Evolutionary conservation across 2,113 vertebrate genomes (phyloP), one percentile per base, ranked within the genome.

Genomic region (Trachemys scripta): DNA sequence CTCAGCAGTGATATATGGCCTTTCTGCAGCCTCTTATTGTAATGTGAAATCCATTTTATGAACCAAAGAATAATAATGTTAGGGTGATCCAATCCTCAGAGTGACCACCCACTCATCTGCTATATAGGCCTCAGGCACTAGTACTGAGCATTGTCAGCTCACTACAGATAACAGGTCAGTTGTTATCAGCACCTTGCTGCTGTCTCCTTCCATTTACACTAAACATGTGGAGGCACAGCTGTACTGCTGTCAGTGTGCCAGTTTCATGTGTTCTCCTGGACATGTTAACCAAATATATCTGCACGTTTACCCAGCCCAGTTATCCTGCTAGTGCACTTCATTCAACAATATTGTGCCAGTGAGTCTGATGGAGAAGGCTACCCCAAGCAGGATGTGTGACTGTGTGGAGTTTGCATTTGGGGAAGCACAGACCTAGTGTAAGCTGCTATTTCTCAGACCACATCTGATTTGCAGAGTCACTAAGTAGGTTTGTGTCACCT

Each of bases 301-400:
- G 16, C 20, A 19, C 12, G 56, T 86, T 93, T 78, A 75, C 17
- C 80, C 19, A 88, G n/a, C 20, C 56, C 53, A 2, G 0, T 78
- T 83, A 69, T 11, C 27, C 29, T 1, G 0, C 7, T 82, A 57
- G n/a, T 35, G 75, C 57, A 50, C 56, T 75, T 31, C 42, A 56
- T 51, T 42, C 53, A 76, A 82, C n/a, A 29, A 3, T 50, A 31
- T 38, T 65, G 24, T 47, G 45, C 24, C 42, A 19, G 25, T 35
- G 72, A 85, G 16, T n/a, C 78, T 72, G 29, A 69, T 27, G 56
- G 35, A 89, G 22, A 47, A 65, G 35, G 10, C 13, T 53, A 62
- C 45, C 29, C 82, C n/a, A 0, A 54, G 9, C 20, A 35, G 6
- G 1, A 0, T 20, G 45, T n/a, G 12, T 79, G 80, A 38, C 11